Evolutionary conservation across 2,888 invertebrate species (phyloP), one percentile per base, ranked within the genome.

Genomic region (Callosobruchus maculatus): DNA sequence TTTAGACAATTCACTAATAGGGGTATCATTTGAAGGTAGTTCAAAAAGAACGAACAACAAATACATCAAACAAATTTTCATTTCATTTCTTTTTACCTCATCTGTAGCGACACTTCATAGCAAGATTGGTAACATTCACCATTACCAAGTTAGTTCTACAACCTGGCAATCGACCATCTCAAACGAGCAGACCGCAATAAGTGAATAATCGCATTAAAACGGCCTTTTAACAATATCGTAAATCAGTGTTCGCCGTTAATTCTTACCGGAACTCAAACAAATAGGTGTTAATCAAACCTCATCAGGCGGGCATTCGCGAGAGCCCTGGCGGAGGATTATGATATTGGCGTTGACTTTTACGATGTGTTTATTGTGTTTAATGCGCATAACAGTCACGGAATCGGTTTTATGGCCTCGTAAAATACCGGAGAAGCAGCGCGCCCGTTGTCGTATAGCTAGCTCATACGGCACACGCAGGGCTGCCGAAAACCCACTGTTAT

Each of bases 361-460:
- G 83, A 82, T 81, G 83, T 84, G 83, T 83, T 85, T 84, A 85
- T 85, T 81, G 84, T 85, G 86, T 85, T 85, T 84, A 86, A 85
- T 84, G 85, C 84, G 81, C 84, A 85, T 85, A 84, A 85, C 83
- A 83, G 85, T 85, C 85, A 84, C 82, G 81, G 82, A 83, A 83
- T 83, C 80, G 83, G 84, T 84, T 86, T 85, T 85, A 85, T 85
- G 84, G 82, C 82, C 81, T 84, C 84, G 73, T 79, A 79, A 79
- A 76, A 70, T 70, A 72, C 67, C 49, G 9, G 49, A 49, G 49
- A 18, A 49, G 49, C 18, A 49, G 49, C 49, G 18, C 49, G 18
- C 49, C 49, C 9, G 49, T 13, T 18, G 13, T 49, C 49, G 49
- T 49, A 18, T 49, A 49, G 49, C 49, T 49, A 49, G 49, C 7